Conservation (phyloP, 1,140 invertebrate genomes). For the Coptotermes formosanus region DNA sequence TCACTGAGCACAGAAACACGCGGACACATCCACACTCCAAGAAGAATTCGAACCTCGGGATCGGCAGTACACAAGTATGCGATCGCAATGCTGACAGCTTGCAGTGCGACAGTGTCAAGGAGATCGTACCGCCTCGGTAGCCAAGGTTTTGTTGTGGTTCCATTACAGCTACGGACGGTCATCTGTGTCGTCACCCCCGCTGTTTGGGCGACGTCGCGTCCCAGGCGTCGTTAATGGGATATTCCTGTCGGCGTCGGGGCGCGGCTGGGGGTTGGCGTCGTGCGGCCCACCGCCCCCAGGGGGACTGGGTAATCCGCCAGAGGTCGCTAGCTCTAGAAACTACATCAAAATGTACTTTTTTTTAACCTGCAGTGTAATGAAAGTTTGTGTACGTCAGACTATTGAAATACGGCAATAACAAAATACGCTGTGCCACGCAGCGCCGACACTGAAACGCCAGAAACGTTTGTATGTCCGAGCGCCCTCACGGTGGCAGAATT, state of each 20-base stretch:
- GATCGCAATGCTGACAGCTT: too few species aligned
- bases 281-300: neutral
- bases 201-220: neutral
- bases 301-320: constrained; percentile 15
- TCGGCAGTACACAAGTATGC: too few species aligned
- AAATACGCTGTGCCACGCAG: neutral
- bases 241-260: constrained; percentile 29
- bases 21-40: too few species aligned
- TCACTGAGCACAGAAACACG: too few species aligned
- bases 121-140: too few species aligned
- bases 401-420: neutral
- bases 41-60: too few species aligned
- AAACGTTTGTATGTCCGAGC: too few species aligned
- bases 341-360: constrained; percentile 3
- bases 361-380: neutral
- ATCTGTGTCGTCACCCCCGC: constrained; percentile 2
- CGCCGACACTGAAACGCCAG: too few species aligned
- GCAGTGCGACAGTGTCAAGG: too few species aligned
- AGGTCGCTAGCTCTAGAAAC: neutral
- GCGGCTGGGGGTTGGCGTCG: constrained; percentile 21
- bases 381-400: neutral
- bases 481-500: too few species aligned
- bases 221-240: constrained; percentile 33
- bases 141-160: neutral
- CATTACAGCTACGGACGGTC: constrained; percentile 1